Percentiles rank a stretch among this genome's conserved stretches.
phyloP scores from a whole-genome alignment of 2,113 vertebrate genomes.

The Artemisiospiza belli region DNA sequence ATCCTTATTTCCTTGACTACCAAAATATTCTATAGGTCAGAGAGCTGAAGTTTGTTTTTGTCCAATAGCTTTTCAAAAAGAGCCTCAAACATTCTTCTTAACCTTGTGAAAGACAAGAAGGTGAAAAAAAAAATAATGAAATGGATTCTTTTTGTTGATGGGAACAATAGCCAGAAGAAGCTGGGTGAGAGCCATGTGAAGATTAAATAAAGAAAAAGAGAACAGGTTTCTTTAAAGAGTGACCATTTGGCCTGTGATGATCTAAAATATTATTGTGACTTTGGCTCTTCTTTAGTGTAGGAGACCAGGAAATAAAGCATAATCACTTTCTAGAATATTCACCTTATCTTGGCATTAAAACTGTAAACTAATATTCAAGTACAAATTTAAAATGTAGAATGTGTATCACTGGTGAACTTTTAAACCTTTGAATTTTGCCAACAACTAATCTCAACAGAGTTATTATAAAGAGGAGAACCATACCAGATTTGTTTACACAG shows the following conservation, averaged over 20 bases:
- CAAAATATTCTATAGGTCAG: background rate
- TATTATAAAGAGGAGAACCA: conserved; percentile 17
- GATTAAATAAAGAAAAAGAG: background rate
- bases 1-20: background rate
- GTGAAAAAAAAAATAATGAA: background rate
- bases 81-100: background rate
- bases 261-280: background rate
- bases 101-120: background rate
- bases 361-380: background rate
- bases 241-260: background rate
- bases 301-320: background rate
- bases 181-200: background rate
- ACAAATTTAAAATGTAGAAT: background rate
- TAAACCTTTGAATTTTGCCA: conserved; percentile 20
- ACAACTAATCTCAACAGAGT: background rate
- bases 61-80: background rate
- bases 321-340: background rate
- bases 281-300: background rate
- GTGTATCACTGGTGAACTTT: background rate
- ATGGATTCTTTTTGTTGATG: background rate
- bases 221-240: background rate
- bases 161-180: background rate
- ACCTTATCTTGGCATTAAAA: background rate
- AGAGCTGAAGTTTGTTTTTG: background rate
- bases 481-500: conserved; percentile 43